phyloP scores from a whole-genome alignment of 2,888 invertebrate genomes.

The Apamea epomidion region DNA sequence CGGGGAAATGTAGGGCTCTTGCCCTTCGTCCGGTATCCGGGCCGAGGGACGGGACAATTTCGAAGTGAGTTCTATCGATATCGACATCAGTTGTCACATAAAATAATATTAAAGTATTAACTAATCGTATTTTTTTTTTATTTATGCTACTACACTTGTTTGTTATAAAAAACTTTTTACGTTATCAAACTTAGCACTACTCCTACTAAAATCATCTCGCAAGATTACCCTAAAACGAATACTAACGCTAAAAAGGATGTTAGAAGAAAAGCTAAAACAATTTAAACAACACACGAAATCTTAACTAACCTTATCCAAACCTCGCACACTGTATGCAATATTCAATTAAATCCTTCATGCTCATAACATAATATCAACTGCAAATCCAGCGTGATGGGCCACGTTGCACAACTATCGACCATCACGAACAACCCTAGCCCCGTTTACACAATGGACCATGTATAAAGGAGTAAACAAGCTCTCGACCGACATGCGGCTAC shows the following conservation, averaged over 20 bases:
- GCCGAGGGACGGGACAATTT: constrained; percentile 67
- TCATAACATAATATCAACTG: constrained; percentile 23
- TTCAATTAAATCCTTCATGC: constrained; percentile 53
- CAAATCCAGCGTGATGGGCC: constrained; percentile 46
- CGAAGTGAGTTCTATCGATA: constrained; percentile 33
- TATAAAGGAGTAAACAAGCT: constrained; percentile 54
- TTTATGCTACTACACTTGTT: not conserved
- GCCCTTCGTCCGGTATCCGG: constrained; percentile 81
- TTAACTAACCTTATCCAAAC: constrained; percentile 22
- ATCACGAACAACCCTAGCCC: constrained; percentile 52
- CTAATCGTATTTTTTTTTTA: not conserved
- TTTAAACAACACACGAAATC: constrained; percentile 2
- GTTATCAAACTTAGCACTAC: not conserved
- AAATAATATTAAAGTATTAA: not conserved
- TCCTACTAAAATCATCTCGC: not conserved
- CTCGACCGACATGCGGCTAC: constrained; percentile 55
- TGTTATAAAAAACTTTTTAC: not conserved
- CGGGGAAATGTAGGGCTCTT: constrained; percentile 75
- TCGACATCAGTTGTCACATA: not conserved
- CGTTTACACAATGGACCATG: constrained; percentile 59
- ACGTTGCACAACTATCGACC: constrained; percentile 56
- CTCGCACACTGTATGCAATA: constrained; percentile 3
- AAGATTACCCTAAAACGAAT: not conserved
- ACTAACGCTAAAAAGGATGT: not conserved
- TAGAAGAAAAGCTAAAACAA: not conserved